Evolutionary conservation across 1,140 invertebrate species (phyloP), one percentile per base, ranked within the genome.

Genomic region (Drosophila paulistorum): DNA sequence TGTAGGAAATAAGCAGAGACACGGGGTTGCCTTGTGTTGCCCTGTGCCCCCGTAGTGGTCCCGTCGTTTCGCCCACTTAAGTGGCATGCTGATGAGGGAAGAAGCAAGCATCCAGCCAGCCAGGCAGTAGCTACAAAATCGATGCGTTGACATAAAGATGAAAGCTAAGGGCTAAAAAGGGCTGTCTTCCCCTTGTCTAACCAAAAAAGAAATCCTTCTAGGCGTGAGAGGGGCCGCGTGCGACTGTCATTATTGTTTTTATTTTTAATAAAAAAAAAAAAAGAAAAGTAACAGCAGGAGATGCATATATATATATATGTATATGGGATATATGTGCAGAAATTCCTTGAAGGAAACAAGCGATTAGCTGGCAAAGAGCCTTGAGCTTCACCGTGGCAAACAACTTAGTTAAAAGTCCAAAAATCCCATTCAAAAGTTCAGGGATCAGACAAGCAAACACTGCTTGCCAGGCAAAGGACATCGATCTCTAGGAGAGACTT

Each of bases 91-190:
- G 68, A 65, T 68, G 70, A 69, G 64, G 55, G 64, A 64, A 51
- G 69, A 51, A 62, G 60, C 39, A 59, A 59, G 76, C 79, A 77
- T 30, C 30, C 57, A 59, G 57, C 7, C 7, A 14, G 26, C 55
- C 60, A 23, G 20, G 20, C 20, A 62, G 20, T 41, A 45, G 26
- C 2, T 48, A 33, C 42, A 48, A 63, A 63, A 45, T 63, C 77
- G 84, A 86, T 86, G 79, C 68, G 80, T 66, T 83, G 84, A 83
- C 83, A 86, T 73, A 79, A 77, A 89, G 77, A 86, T 86, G 84
- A 89, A 86, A 83, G 83, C 83, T 39, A 59, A 59, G 57, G 57
- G 54, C 33, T 51, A 23, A 55, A 76, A 79, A 79, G 71, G 66
- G 71, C 74, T 77, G 59, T 42, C 48, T 35, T 51, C 17, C 37